Base-by-base conservation (phyloP, 30 jellyfish, hydroid and myxozoan species). In the Aurelia aurita region DNA sequence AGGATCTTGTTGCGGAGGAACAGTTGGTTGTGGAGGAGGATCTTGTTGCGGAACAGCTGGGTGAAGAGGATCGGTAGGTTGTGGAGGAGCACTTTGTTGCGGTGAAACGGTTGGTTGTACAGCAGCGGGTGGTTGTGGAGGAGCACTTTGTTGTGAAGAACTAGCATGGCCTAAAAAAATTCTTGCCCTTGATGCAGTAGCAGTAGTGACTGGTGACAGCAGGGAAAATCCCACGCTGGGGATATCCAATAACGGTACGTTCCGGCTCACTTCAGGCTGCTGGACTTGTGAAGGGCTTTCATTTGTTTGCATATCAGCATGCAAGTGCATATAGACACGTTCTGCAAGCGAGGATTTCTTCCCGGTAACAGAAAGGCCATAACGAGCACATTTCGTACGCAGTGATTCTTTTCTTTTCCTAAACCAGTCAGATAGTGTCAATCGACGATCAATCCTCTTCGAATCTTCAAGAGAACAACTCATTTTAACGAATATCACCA, bases 331-430 rank as follows among this genome's bases (percentile, higher is more conserved):
- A 23, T 9, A 59, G 32, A 59, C 25, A 9, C 72, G 72, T 59
- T 59, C 72, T 9, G 72, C 72, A 16, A 59, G 32, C 32, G 8
- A 12, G 32, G 72, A 10, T 20, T 59, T 59, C 25, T 59, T 59
- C 25, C 72, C 72, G 25, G 32, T 59, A 9, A 9, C 25, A 9
- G 72, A 59, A 8, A 59, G 25, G 13, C 72, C 72, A 59, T 59
- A 59, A 8, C 72, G 72, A 59, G 13, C 72, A 20, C 72, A 59
- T 59, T 59, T 59, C 10, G 11, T 25, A 8, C 72, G 72, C 27
- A 59, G 25, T 9, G 25, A 16, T 59, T 59, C 72, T 59, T 59
- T 59, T 23, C 72, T 59, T 25, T 59, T 59, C 32, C 25, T 12
- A 59, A 59, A 20, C 72, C 72, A 59, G 25, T 12, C 13, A 10